Base-by-base conservation (phyloP, 1,140 invertebrate genomes). In the Lasioglossum albipes region DNA sequence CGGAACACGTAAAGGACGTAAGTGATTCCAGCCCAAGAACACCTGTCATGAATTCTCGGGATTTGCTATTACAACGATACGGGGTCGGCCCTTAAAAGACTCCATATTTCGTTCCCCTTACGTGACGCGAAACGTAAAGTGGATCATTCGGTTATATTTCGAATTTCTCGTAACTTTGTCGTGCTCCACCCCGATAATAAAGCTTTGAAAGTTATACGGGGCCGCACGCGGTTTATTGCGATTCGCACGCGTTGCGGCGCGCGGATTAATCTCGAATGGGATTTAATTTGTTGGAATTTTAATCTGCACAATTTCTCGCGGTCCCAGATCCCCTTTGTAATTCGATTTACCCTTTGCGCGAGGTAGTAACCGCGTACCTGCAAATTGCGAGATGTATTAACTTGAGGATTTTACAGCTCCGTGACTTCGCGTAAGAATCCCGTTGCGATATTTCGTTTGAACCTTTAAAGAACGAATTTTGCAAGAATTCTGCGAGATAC, bases 81-180 rank as follows among this genome's bases (percentile, higher is more conserved):
- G 65, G 31, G 31, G 20, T 42, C 10, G 45, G 45, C 45, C 65
- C 65, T 80, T 75, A 69, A 75, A 80, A 49, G 57, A 69, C 54
- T 67, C 20, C 20, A 36, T 62, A 68, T 68, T 80, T 75, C 31
- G 65, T 75, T 79, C 45, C 45, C 68, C 61, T 71, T 69, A 80
- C 73, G 79, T 62, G 73, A 80, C 73, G 68, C 54, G 12, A 20
- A 27, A 16, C 57, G 74, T 75, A 80, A 80, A 75, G 73, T 69
- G 73, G 72, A 75, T 80, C 64, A 75, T 69, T 80, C 73, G 36
- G 18, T 54, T 75, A 62, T 68, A 68, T 31, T 52, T 75, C 27
- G 72, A 75, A 74, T 27, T 42, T n/a, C 79, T 80, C 79, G 79
- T 80, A 80, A 80, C 79, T 75, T 31, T 18, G 36, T 69, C 31